Base-by-base conservation (phyloP, 2,113 vertebrate species). In the Lucifuga dentata region DNA sequence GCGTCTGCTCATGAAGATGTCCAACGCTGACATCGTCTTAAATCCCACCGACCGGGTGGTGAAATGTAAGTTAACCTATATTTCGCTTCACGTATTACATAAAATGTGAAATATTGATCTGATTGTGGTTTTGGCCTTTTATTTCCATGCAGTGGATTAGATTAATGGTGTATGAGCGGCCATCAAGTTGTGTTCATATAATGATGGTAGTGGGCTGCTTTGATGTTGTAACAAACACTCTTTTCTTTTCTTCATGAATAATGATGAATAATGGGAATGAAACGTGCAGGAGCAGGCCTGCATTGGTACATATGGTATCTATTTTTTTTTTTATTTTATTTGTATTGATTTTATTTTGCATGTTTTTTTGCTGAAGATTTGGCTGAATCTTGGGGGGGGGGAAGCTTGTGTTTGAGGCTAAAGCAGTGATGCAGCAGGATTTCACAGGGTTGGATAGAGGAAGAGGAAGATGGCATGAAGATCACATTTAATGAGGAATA, bases 371-470 rank as follows among this genome's bases (percentile, higher is more conserved):
- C 26, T 73, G 61, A 72, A 50, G 46, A 75, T 48, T 56, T 77
- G 57, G 69, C 43, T 52, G 63, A 55, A 50, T 49, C 39, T 58
- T 57, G 50, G 78, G 40, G 61, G n/a, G 17, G 65, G 50, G 20
- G 50, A 83, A 76, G 89, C 82, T 78, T 55, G 66, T 76, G 76
- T 74, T 73, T 52, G 83, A 68, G 80, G 89, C 78, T 84, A 88
- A 86, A 80, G 87, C 92, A 90, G 93, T 94, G 92, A 93, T 94
- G 93, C 92, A 93, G 93, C 92, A 93, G 89, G 90, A 93, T 92
- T 93, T 91, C 78, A 66, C 53, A 63, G 70, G 78, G 79, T 83
- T 24, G 77, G 77, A 85, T 68, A 74, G 76, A 76, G 64, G 63
- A 73, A 63, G 69, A 80, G 58, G 86, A 77, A 67, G 63, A 56